Evolutionary conservation across 2,797 vertebrate genomes (phyloP).

Genomic region (Denticeps clupeoides): DNA sequence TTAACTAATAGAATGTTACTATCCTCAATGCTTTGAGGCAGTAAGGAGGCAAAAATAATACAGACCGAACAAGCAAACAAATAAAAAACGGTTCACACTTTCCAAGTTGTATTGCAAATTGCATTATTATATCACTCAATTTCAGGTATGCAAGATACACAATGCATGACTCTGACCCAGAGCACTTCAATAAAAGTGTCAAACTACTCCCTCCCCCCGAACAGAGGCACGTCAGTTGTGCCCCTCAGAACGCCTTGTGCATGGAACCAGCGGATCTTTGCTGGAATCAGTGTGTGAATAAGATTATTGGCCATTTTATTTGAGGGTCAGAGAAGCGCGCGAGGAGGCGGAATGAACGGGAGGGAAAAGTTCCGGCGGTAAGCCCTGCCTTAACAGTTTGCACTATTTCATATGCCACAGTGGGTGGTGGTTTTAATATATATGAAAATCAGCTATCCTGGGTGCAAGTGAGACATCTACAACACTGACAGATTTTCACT

Average conservation of each 20-base stretch:
- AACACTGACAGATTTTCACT: conserved; percentile 73
- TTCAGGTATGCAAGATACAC: no score
- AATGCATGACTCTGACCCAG: no score
- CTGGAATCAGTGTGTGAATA: conserved; percentile 44
- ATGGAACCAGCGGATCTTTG: conserved; percentile 23
- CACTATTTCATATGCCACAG: conserved; percentile 73
- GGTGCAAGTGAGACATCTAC: conserved; percentile 76
- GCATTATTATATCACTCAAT: no score
- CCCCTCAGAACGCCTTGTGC: not conserved
- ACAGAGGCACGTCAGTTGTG: not conserved
- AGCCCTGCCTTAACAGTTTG: conserved; percentile 62
- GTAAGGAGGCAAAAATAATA: no score
- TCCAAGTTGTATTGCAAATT: no score
- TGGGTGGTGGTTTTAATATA: conserved; percentile 93
- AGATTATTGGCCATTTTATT: conserved; percentile 53
- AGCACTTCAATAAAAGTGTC: no score
- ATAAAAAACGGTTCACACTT: no score
- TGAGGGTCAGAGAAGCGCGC: conserved; percentile 49
- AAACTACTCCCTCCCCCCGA: no score
- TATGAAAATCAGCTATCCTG: conserved; percentile 94
- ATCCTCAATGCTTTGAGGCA: no score
- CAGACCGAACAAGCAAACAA: no score
- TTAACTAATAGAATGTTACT: no score
- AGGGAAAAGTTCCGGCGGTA: conserved; percentile 58
- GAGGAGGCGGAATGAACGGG: conserved; percentile 51